phyloP scores from a whole-genome alignment of 1,140 invertebrate genomes.

The Hetaerina americana region DNA sequence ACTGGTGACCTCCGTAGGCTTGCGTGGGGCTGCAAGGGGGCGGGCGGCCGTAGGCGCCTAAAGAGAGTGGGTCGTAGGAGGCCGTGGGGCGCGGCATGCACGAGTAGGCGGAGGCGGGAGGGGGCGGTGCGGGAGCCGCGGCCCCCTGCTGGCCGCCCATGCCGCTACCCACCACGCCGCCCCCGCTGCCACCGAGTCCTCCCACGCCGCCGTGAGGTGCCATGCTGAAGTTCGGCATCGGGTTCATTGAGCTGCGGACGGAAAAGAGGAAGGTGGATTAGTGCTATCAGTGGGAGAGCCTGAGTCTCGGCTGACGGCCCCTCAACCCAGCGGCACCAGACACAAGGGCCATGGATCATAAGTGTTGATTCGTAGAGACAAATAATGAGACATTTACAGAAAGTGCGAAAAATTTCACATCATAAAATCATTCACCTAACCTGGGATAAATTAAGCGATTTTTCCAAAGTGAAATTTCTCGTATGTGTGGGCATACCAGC shows the following conservation, averaged over 20 bases:
- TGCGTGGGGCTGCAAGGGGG: conserved; percentile 50
- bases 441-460: no score
- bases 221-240: conserved; percentile 41
- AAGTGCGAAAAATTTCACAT: no score
- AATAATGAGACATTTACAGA: no score
- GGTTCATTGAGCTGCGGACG: conserved; percentile 31
- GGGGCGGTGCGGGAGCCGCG: conserved; percentile 13
- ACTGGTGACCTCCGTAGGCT: conserved; percentile 35
- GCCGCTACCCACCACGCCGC: conserved; percentile 24
- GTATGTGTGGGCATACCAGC: no score
- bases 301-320: no score
- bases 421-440: no score
- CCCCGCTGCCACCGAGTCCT: conserved; percentile 32
- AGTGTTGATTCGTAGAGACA: no score
- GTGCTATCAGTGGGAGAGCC: no score
- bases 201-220: conserved; percentile 23
- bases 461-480: no score
- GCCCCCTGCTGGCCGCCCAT: conserved; percentile 40
- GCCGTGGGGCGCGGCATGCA: conserved; percentile 44
- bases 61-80: conserved; percentile 51
- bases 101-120: conserved; percentile 34
- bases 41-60: conserved; percentile 43
- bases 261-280: no score
- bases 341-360: no score
- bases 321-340: no score